These are phyloP conservation scores for Campoplex capitator DNA, from an alignment of 2,888 invertebrate species.

Conservation along the genomic window DNA sequence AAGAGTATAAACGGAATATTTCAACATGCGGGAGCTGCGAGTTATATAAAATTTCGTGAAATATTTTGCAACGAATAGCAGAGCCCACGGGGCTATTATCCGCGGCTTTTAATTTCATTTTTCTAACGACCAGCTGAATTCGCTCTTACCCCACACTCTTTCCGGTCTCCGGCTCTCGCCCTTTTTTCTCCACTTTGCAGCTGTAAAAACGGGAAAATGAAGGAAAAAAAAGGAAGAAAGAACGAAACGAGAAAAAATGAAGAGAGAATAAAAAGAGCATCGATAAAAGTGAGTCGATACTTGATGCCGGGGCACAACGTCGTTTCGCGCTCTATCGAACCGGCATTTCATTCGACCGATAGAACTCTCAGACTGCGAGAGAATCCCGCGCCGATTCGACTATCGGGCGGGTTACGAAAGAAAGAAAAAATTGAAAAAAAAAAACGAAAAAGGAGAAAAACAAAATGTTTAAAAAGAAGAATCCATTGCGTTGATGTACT, in stretches of 20 bases:
- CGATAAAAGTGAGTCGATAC: conserved; percentile 61
- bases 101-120: conserved; percentile 46
- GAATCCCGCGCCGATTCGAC: conserved; percentile 52
- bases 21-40: background rate
- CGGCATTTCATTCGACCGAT: conserved; percentile 44
- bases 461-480: conserved; percentile 23
- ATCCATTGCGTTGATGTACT: conserved; percentile 38
- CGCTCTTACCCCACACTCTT: background rate
- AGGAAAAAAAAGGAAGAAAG: background rate
- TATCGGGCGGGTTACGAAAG: conserved; percentile 38
- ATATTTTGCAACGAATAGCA: conserved; percentile 35
- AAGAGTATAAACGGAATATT: conserved; percentile 6
- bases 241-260: background rate
- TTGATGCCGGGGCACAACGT: conserved; percentile 65
- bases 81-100: conserved; percentile 31
- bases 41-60: conserved; percentile 44
- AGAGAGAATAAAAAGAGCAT: conserved; percentile 14
- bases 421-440: background rate
- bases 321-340: conserved; percentile 67
- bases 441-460: background rate
- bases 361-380: conserved; percentile 34
- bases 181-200: conserved; percentile 2
- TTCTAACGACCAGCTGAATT: conserved; percentile 32
- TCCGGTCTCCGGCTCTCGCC: background rate
- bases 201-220: conserved; percentile 6